Evolutionary conservation across 2,113 vertebrate genomes (phyloP), one percentile per base, ranked within the genome.

Genomic region (Menidia beryllina): DNA sequence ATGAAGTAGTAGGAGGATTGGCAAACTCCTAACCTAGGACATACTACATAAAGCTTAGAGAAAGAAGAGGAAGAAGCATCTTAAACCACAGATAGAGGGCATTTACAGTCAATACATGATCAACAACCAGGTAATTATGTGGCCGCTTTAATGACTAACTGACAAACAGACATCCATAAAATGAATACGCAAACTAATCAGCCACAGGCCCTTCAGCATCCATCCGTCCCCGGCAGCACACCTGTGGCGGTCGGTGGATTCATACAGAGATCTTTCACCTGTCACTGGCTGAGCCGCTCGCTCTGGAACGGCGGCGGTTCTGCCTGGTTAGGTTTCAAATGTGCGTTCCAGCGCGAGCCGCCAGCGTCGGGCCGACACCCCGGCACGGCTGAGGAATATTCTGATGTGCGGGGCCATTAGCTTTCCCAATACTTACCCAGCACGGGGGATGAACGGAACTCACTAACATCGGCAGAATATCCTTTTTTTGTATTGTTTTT

Each of bases 211-310:
- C 68, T 69, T 77, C 75, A 86, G 76, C 75, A 57, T n/a, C 72
- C 65, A 79, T 73, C 65, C 64, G 74, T 69, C 65, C 67, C 6
- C 72, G 54, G 60, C 66, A 49, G 14, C 55, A 39, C 78, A 68
- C 81, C 75, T 79, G 75, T 78, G 70, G 65, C 81, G 80, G 78
- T 84, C 79, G 77, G 83, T 85, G 76, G 69, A 83, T 75, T 77
- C 45, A 47, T 54, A 71, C 61, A 36, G 1, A 14, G 61, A 69
- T 65, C 69, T 57, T 69, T 89, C 79, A 85, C 81, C 84, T 88
- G 69, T 77, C 63, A 65, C 80, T 77, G 11, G 20, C 36, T n/a
- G 20, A 75, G 65, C 47, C 13, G 2, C 47, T 39, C 19, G 1
- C n/a, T 72, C 70, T 65, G 67, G 75, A 75, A 41, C 47, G 13